Evolutionary conservation across 2,113 vertebrate genomes (phyloP), one percentile per base, ranked within the genome.

Genomic region (Ginglymostoma cirratum): DNA sequence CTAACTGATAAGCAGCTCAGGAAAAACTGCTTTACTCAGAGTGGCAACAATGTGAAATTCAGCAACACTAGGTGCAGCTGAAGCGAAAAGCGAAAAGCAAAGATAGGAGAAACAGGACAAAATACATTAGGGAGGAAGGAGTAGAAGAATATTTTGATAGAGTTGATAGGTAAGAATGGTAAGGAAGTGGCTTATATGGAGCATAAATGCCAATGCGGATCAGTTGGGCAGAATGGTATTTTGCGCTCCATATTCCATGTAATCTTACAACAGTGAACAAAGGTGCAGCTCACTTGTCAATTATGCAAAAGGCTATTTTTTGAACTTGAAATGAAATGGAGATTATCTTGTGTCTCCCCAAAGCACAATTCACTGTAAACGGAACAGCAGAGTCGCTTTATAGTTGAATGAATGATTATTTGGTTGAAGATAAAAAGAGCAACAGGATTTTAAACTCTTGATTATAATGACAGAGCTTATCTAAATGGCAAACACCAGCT

Each of bases 401-500:
- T 69, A 95, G 67, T 27, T 66, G 55, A 93, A n/a, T 38, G 67
- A 95, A 95, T 94, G 69, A 95, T 27, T 52, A 48, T 30, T 48
- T 72, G 67, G 67, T 70, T 52, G 10, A 72, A 95, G 94, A 95
- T 95, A 70, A 95, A 48, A 76, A 95, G 94, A 72, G 89, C 61
- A 93, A 19, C 89, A 93, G 94, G 94, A 95, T 76, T 95, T 95
- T 52, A 95, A 94, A 95, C 67, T 72, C 69, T 72, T 30, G 23
- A 95, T 95, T 38, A 76, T 95, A 95, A 95, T 72, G 69, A 70
- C 93, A 95, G 94, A 93, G 67, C 45, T 34, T 72, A 95, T 52
- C 27, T 52, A 95, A 95, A 95, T 52, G 69, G 67, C 67, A 72
- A 70, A 52, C 45, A 76, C 69, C 94, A 95, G 69, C 94, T 76